Base-by-base conservation (phyloP, 1,140 invertebrate species). In the Drosophila ogumai region DNA sequence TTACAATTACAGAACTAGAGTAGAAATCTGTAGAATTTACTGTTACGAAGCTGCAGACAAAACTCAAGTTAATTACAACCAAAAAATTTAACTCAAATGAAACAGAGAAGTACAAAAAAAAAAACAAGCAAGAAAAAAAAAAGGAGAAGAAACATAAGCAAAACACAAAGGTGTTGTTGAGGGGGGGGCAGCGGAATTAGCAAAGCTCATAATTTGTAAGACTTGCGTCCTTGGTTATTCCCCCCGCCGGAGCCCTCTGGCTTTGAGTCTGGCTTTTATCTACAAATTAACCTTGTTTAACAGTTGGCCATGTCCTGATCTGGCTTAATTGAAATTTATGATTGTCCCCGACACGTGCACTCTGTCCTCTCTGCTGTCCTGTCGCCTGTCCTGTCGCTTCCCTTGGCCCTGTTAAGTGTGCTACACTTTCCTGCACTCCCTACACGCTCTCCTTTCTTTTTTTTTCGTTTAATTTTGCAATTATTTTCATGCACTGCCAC, bases 321-420 rank as follows among this genome's bases (percentile, higher is more conserved):
- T 77, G 75, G 75, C 76, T 88, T 87, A 88, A 87, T 87, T 87
- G 79, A 87, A 82, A 87, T 87, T 87, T 87, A 87, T 87, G 84
- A 59, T 64, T 74, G 72, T 82, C 46, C 56, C 78, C 66, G 28
- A 69, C 66, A 69, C 69, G 69, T 73, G 69, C 67, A 59, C 36
- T 28, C 40, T 44, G 60, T 56, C 46, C 28, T 5, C 8, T 15
- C 10, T 19, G 17, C 17, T 19, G 8, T n/a, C 3, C 57, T 75
- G 32, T 44, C 7, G 8, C 15, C 17, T 3, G 31, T 44, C 41
- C 46, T 71, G 28, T 52, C 17, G 10, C 15, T n/a, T 50, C 36
- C 43, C 36, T 25, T 34, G 13, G 13, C 56, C 36, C 81, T 22
- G 43, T 59, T 79, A 75, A 84, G 80, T 84, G 66, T 84, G 80